Evolutionary conservation across 2,113 vertebrate species (phyloP).

Genomic region (Anhinga rufa): DNA sequence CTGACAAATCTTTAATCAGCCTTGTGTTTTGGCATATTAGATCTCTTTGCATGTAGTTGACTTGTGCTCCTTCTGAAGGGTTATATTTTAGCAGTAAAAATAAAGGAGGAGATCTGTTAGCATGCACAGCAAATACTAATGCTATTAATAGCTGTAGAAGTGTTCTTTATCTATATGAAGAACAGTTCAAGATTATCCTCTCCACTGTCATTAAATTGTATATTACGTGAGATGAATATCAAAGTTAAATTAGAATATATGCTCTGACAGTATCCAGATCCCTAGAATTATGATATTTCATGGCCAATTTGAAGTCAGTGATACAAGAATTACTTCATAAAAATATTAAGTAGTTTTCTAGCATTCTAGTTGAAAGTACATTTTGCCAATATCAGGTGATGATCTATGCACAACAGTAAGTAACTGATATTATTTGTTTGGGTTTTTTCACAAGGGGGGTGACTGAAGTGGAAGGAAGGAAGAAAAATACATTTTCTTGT

Average conservation of each 20-base stretch:
- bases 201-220: not conserved
- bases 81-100: not conserved
- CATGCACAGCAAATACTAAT: not conserved
- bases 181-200: constrained; percentile 15
- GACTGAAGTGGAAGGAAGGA: not conserved
- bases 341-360: not conserved
- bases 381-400: not conserved
- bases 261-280: not conserved
- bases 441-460: not conserved
- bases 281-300: constrained; percentile 29
- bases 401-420: not conserved
- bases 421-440: not conserved
- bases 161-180: not conserved
- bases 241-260: constrained; percentile 5
- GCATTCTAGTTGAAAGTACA: not conserved
- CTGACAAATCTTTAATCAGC: not conserved
- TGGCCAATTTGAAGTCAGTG: constrained; percentile 14
- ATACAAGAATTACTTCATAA: not conserved
- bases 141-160: not conserved
- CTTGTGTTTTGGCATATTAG: not conserved
- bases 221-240: not conserved
- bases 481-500: not conserved
- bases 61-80: not conserved
- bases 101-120: not conserved
- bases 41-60: not conserved